phyloP scores from a whole-genome alignment of 2,888 invertebrate genomes.

The Achlya flavicornis region DNA sequence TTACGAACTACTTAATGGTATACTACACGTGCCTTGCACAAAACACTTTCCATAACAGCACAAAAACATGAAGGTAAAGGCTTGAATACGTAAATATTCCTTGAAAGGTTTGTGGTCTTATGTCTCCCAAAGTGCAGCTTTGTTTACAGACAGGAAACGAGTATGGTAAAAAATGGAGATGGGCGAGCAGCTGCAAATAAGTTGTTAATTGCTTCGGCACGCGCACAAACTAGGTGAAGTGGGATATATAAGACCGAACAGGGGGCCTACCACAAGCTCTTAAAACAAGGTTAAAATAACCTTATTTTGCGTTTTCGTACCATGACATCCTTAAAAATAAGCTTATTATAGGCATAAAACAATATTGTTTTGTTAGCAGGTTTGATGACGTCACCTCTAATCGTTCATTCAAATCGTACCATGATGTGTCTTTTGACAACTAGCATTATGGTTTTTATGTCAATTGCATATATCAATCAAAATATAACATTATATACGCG shows the following conservation, averaged over 20 bases:
- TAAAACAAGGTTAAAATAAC: no score
- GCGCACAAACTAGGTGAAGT: conserved; percentile 39
- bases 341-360: no score
- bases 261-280: no score
- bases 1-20: not conserved
- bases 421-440: no score
- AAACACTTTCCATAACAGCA: conserved; percentile 6
- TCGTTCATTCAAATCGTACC: no score
- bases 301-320: no score
- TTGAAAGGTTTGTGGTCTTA: conserved; percentile 12
- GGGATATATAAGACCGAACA: conserved; percentile 18
- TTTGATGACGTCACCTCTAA: no score
- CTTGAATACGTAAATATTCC: conserved; percentile 17
- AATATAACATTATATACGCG: no score
- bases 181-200: conserved; percentile 45
- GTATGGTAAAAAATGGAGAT: conserved; percentile 34
- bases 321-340: no score
- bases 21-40: not conserved
- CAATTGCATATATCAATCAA: no score
- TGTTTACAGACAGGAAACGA: conserved; percentile 33
- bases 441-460: no score
- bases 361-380: no score
- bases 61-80: not conserved
- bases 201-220: conserved; percentile 52
- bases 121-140: conserved; percentile 12